A percentile compares a stretch with the other conserved stretches of the same genome.
These are phyloP conservation scores for Paraplagusia blochii DNA, from an alignment of 2,113 vertebrate species.

Conservation along the genomic window DNA sequence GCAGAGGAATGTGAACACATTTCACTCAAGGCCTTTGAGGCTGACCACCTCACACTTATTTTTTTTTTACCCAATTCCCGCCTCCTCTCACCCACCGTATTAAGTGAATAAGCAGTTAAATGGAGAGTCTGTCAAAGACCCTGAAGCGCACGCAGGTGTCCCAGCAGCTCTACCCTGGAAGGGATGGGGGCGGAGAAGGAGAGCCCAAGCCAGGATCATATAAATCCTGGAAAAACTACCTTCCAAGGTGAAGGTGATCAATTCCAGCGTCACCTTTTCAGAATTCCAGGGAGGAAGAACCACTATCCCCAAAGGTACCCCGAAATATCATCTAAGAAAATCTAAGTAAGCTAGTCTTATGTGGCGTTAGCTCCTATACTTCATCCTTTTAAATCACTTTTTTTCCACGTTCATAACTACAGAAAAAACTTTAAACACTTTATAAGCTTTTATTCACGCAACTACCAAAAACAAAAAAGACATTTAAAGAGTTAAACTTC, in stretches of 20 bases:
- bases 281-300: too few species aligned
- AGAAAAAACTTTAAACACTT: too few species aligned
- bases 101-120: conserved; percentile 54
- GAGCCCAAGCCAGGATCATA: neutral
- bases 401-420: too few species aligned
- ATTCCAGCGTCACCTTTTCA: too few species aligned
- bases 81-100: conserved; percentile 35
- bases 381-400: too few species aligned
- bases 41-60: conserved; percentile 65
- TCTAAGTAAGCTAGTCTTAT: too few species aligned
- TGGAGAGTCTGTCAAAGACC: conserved; percentile 41
- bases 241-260: neutral
- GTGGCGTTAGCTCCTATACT: too few species aligned
- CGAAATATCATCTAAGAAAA: too few species aligned
- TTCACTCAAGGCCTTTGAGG: conserved; percentile 65
- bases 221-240: neutral
- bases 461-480: too few species aligned
- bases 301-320: too few species aligned
- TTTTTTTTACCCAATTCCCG: conserved; percentile 12
- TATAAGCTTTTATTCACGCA: too few species aligned
- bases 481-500: too few species aligned
- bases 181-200: neutral
- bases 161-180: conserved; percentile 29
- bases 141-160: conserved; percentile 69
- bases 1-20: conserved; percentile 74